These are phyloP conservation scores for Labrus mixtus DNA, from an alignment of 2,113 vertebrate species.

Conservation along the genomic window DNA sequence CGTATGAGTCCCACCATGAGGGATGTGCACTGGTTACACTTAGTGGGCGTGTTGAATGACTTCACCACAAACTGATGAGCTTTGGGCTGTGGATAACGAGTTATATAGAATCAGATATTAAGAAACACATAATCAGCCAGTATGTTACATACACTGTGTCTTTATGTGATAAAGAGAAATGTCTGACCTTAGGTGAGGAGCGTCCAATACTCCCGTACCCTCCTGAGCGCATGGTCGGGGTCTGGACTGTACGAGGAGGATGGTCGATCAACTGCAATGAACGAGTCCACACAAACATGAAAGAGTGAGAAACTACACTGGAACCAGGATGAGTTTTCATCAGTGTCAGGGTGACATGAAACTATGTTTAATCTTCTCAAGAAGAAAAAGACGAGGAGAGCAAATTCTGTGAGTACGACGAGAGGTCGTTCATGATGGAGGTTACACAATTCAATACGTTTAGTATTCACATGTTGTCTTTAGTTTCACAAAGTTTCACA, in stretches of 20 bases:
- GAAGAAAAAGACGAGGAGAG: background rate
- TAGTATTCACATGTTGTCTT: no score
- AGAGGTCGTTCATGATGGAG: background rate
- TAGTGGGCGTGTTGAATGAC: slow-evolving; percentile 93
- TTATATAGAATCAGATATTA: background rate
- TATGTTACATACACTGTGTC: background rate
- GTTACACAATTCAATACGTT: no score
- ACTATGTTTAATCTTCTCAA: background rate
- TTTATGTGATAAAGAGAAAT: background rate
- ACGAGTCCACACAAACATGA: slow-evolving; percentile 6
- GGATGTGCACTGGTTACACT: slow-evolving; percentile 97
- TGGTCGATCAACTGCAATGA: slow-evolving; percentile 87
- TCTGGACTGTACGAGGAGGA: slow-evolving; percentile 88
- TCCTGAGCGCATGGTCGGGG: slow-evolving; percentile 90
- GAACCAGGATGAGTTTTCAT: background rate
- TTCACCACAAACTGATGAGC: slow-evolving; percentile 98
- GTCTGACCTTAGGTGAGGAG: slow-evolving; percentile 88
- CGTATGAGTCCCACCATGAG: slow-evolving; percentile 98
- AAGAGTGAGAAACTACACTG: background rate
- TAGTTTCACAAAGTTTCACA: no score
- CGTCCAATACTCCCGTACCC: slow-evolving; percentile 89
- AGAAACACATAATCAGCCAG: background rate
- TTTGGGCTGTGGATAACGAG: slow-evolving; percentile 88
- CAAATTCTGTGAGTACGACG: background rate
- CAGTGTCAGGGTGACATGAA: background rate